phyloP scores from a whole-genome alignment of 2,113 vertebrate genomes.

The Syngnathus scovelli region DNA sequence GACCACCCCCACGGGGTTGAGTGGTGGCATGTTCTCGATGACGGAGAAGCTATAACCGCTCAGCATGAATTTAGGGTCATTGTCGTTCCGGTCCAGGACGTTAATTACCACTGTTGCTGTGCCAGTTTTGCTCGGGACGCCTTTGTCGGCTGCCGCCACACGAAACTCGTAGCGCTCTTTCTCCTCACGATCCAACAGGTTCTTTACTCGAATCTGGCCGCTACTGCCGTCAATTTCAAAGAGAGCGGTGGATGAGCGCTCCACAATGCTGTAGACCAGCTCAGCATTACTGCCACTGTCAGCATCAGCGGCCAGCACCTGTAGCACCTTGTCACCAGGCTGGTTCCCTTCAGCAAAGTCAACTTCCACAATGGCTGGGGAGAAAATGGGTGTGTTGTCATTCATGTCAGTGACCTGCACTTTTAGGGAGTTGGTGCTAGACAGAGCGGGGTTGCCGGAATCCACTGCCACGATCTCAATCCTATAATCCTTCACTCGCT shows the following conservation, averaged over 20 bases:
- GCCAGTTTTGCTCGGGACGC: conserved; percentile 85
- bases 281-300: conserved; percentile 90
- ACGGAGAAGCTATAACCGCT: conserved; percentile 95
- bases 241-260: conserved; percentile 70
- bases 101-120: conserved; percentile 87
- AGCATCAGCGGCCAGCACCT: conserved; percentile 81
- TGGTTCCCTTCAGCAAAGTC: conserved; percentile 87
- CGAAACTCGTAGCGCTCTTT: conserved; percentile 83
- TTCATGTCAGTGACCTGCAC: conserved; percentile 94
- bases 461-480: conserved; percentile 96
- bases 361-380: conserved; percentile 81
- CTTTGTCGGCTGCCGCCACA: conserved; percentile 88
- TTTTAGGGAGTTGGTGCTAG: conserved; percentile 92
- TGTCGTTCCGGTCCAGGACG: conserved; percentile 92
- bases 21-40: conserved; percentile 88
- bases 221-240: conserved; percentile 83
- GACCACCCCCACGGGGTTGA: conserved; percentile 94
- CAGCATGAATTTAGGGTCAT: conserved; percentile 95
- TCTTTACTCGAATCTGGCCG: conserved; percentile 83
- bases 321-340: conserved; percentile 80
- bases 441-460: conserved; percentile 91
- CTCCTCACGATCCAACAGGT: conserved; percentile 85
- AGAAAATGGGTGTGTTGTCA: conserved; percentile 86
- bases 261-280: conserved; percentile 82
- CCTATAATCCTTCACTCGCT: conserved; percentile 85